Evolutionary conservation across 2,888 invertebrate genomes (phyloP).

Genomic region (Dolichomitus sp.): DNA sequence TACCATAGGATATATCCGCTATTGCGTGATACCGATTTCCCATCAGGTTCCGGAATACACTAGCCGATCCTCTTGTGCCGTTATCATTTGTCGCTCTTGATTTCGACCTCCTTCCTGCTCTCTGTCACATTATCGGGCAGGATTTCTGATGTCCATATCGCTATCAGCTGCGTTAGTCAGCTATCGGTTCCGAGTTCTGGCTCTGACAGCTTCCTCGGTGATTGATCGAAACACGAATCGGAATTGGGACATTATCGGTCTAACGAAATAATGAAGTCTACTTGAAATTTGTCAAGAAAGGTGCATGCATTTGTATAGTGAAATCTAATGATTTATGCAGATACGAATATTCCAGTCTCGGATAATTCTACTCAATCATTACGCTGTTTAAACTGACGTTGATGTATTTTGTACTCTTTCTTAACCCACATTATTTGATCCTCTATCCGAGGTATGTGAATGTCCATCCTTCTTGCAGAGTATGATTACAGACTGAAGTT

Average conservation of each 20-base stretch:
- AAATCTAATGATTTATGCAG: background rate
- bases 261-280: background rate
- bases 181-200: background rate
- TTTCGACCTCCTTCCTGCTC: constrained; percentile 47
- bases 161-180: constrained; percentile 37
- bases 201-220: constrained; percentile 7
- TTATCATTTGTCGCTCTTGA: constrained; percentile 62
- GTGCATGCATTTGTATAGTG: background rate
- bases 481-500: background rate
- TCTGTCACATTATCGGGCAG: constrained; percentile 27
- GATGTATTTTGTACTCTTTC: too few relatives aligned
- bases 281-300: background rate
- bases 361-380: too few relatives aligned
- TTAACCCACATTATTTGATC: too few relatives aligned
- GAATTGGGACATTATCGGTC: background rate
- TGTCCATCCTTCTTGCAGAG: background rate
- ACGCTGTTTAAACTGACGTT: background rate
- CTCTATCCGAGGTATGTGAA: too few relatives aligned
- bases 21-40: constrained; percentile 58
- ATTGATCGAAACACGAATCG: constrained; percentile 18
- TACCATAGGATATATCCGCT: constrained; percentile 39
- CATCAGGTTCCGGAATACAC: constrained; percentile 25
- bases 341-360: background rate
- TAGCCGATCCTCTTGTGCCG: constrained; percentile 30
- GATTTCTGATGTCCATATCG: constrained; percentile 45